Evolutionary conservation across 2,797 vertebrate species (phyloP).

Genomic region (Odontamblyopus lacepedii): DNA sequence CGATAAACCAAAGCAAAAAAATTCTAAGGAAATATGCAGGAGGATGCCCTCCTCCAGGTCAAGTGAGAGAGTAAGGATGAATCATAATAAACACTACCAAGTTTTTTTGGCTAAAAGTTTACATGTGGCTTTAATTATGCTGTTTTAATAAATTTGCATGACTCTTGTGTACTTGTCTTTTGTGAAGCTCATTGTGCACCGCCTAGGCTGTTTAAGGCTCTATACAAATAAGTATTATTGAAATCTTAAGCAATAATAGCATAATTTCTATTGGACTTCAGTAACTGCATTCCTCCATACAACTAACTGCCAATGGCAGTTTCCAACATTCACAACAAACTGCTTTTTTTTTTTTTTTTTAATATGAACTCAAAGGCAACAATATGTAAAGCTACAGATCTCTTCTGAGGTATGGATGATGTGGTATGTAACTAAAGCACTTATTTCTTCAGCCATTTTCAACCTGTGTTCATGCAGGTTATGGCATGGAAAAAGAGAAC

Average conservation of each 20-base stretch:
- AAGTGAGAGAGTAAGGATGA: no score
- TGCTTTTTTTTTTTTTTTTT: constrained; percentile 37
- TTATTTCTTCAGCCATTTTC: constrained; percentile 50
- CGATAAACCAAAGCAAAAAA: no score
- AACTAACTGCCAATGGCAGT: constrained; percentile 36
- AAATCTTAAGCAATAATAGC: not conserved
- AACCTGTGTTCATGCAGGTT: constrained; percentile 55
- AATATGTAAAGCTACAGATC: constrained; percentile 67
- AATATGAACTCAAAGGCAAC: constrained; percentile 65
- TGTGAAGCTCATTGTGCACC: not conserved
- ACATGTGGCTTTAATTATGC: not conserved
- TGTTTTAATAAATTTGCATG: not conserved
- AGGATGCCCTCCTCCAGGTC: no score
- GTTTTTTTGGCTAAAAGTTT: no score
- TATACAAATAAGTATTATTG: not conserved
- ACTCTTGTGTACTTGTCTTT: no score
- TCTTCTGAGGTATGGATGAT: constrained; percentile 57
- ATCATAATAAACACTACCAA: no score
- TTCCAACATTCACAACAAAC: constrained; percentile 34
- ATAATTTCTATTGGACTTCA: constrained; percentile 25
- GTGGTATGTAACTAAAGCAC: constrained; percentile 38
- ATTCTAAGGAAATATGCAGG: no score
- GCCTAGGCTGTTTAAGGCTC: not conserved
- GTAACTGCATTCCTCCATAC: constrained; percentile 20
- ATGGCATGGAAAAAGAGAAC: constrained; percentile 21